Conservation (phyloP, 2,113 vertebrate species). For the Coregonus clupeaformis region DNA sequence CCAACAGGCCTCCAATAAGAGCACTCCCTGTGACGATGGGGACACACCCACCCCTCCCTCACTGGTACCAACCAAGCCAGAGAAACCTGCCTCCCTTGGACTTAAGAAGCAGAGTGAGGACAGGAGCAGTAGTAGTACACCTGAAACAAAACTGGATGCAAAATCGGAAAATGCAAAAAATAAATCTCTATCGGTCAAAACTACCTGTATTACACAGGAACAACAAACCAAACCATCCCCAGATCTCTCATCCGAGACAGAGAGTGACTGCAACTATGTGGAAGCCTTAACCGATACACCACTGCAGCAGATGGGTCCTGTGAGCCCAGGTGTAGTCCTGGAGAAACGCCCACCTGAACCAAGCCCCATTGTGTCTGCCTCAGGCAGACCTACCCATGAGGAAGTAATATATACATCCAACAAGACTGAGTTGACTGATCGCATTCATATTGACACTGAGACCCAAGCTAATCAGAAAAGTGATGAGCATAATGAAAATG, state of each 20-base stretch:
- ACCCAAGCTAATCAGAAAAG: slow-evolving; percentile 11
- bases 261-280: background rate
- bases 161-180: background rate
- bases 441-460: slow-evolving; percentile 15
- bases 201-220: background rate
- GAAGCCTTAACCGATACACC: slow-evolving; percentile 1
- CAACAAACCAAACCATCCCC: slow-evolving; percentile 3
- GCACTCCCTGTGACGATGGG: slow-evolving; percentile 37
- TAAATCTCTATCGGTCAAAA: too few relatives aligned
- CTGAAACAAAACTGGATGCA: slow-evolving; percentile 8
- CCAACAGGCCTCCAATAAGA: slow-evolving; percentile 50
- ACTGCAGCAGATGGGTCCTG: slow-evolving; percentile 5
- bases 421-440: slow-evolving; percentile 34
- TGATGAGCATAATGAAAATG: background rate
- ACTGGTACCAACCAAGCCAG: slow-evolving; percentile 35
- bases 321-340: slow-evolving; percentile 16
- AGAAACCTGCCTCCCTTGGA: slow-evolving; percentile 34
- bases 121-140: background rate
- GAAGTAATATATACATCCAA: slow-evolving; percentile 36
- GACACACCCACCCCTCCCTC: slow-evolving; percentile 14
- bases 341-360: slow-evolving; percentile 17
- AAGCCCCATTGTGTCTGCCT: background rate
- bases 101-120: slow-evolving; percentile 38
- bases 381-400: slow-evolving; percentile 15
- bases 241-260: slow-evolving; percentile 2